Conservation (phyloP, 2,888 invertebrate species). For the Idaea biselata region DNA sequence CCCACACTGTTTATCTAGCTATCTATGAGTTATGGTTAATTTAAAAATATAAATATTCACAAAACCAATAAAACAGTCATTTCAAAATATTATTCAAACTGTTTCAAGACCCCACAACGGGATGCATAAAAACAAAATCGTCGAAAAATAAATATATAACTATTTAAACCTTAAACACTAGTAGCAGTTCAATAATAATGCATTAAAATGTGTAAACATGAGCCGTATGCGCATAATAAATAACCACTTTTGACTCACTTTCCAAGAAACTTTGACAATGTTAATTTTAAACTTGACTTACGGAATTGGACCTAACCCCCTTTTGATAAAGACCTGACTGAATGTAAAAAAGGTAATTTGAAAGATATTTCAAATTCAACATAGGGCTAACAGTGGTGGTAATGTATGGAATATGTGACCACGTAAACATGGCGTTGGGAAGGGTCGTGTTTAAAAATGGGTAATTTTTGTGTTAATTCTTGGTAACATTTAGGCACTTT, state of each 20-base stretch:
- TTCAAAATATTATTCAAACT: constrained; percentile 10
- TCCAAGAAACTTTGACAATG: constrained; percentile 46
- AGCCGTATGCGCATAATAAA: constrained; percentile 49
- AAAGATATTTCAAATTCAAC: constrained; percentile 29
- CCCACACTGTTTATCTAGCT: too few relatives aligned
- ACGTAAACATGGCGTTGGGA: constrained; percentile 31
- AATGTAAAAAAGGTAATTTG: constrained; percentile 3
- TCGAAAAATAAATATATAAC: constrained; percentile 52
- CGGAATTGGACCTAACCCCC: constrained; percentile 16
- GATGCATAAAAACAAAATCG: constrained; percentile 47
- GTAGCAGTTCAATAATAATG: constrained; percentile 56
- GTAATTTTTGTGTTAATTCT: constrained; percentile 39
- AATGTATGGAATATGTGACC: constrained; percentile 36
- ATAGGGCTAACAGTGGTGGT: constrained; percentile 34
- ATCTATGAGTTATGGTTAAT: background rate
- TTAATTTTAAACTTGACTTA: constrained; percentile 23
- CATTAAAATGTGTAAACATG: constrained; percentile 55
- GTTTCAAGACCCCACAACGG: constrained; percentile 45
- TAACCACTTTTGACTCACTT: constrained; percentile 50
- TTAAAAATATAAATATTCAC: background rate
- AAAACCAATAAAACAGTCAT: constrained; percentile 1
- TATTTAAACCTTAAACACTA: constrained; percentile 52
- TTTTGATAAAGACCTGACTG: background rate
- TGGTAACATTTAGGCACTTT: constrained; percentile 37
- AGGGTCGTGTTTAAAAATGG: constrained; percentile 35